Base-by-base conservation (phyloP, 2,888 invertebrate genomes). In the Stegophylla sp. region DNA sequence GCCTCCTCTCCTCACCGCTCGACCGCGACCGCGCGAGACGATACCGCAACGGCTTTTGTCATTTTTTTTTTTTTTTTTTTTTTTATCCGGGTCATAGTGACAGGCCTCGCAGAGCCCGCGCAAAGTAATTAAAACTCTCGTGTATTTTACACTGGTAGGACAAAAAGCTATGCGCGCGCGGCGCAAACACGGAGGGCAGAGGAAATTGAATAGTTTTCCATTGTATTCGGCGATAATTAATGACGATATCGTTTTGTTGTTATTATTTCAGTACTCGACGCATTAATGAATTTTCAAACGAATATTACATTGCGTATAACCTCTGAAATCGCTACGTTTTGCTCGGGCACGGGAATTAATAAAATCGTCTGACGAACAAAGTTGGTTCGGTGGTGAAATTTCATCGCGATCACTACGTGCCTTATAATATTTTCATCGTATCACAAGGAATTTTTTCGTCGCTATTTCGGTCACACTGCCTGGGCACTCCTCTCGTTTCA, bases 191-290 rank as follows among this genome's bases (percentile, higher is more conserved):
- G 64, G 26, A 64, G 43, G 53, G 45, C 66, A 67, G 56, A 56
- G 56, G 77, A 77, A 67, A 77, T 77, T 67, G 67, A 77, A 77
- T 67, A 45, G 43, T 67, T 67, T 56, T 28, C 45, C 45, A 45
- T 77, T 67, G 64, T 75, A 17, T 75, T 75, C 17, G 51, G 41
- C 51, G 64, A n/a, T 75, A 75, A 75, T 75, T 75, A 75, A 75
- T 64, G 64, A 51, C 51, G 15, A 23, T 15, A 23, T 48, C 63
- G 51, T 48, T 48, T 51, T 48, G 13, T 48, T 56, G 45, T 45
- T 45, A 15, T 45, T 45, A 56, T 20, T 20, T 20, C 26, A 17
- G 43, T 59, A 26, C n/a, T 5, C 10, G 41, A 1, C 1, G 1
- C 15, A 26, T 1, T 13, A n/a, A 72, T 59, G 26, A 59, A 59